Conservation (phyloP, 2,113 vertebrate genomes). For the Natator depressus region DNA sequence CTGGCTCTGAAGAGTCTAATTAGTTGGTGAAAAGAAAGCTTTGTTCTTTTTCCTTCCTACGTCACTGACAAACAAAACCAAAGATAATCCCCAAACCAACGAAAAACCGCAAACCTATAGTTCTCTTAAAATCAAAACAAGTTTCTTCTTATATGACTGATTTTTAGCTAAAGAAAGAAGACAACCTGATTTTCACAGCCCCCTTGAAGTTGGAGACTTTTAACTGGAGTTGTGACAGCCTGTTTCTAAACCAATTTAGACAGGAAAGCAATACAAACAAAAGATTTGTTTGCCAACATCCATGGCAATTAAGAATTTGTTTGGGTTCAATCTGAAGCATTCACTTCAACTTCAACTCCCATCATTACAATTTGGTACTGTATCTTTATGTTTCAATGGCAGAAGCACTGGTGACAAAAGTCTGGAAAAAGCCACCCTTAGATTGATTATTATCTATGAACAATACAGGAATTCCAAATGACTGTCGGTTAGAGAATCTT, state of each 20-base stretch:
- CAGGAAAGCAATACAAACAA: not conserved
- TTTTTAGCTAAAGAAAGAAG: not conserved
- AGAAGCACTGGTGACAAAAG: not conserved
- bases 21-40: not conserved
- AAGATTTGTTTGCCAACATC: not conserved
- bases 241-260: slow-evolving; percentile 11
- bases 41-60: not conserved
- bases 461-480: not conserved
- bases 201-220: not conserved
- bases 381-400: not conserved
- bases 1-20: not conserved
- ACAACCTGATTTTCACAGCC: slow-evolving; percentile 4
- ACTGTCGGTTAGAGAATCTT: not conserved
- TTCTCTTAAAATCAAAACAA: not conserved
- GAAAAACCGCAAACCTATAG: not conserved
- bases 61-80: not conserved
- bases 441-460: not conserved
- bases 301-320: not conserved
- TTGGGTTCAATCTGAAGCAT: not conserved
- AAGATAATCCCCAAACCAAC: not conserved
- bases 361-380: not conserved
- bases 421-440: not conserved
- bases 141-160: not conserved
- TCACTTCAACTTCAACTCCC: not conserved
- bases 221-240: not conserved